phyloP scores from a whole-genome alignment of 2,113 vertebrate genomes.

The Euleptes europaea region DNA sequence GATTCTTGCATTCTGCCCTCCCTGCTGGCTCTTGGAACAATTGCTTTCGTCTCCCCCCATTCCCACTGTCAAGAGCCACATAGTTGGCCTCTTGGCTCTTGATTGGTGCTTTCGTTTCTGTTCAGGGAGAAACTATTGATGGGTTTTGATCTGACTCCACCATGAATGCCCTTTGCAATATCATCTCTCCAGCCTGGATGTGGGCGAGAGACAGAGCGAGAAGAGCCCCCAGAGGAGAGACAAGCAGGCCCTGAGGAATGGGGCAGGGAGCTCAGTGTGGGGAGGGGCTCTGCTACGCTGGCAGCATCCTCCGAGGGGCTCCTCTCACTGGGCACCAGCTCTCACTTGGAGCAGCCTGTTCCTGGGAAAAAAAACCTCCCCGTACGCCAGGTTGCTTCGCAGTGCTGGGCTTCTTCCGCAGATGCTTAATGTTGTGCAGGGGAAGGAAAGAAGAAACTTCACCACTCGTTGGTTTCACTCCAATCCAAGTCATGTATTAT shows the following conservation, averaged over 20 bases:
- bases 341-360: too few relatives aligned
- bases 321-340: background rate
- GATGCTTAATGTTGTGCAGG: too few relatives aligned
- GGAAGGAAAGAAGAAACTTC: too few relatives aligned
- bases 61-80: background rate
- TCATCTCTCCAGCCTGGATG: conserved; percentile 10
- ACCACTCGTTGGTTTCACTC: too few relatives aligned
- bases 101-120: conserved; percentile 52
- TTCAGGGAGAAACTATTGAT: conserved; percentile 54
- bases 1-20: background rate
- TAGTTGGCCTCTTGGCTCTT: conserved; percentile 2
- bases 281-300: too few relatives aligned
- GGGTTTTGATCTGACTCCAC: conserved; percentile 56
- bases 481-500: too few relatives aligned
- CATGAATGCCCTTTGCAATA: conserved; percentile 57
- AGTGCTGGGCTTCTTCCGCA: too few relatives aligned
- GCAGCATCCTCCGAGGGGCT: background rate
- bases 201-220: background rate
- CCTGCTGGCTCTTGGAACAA: conserved; percentile 31
- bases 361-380: too few relatives aligned
- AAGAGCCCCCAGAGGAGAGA: fast-evolving
- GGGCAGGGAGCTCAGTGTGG: conserved; percentile 11
- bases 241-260: conserved; percentile 32
- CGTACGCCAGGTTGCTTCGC: too few relatives aligned
- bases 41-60: conserved; percentile 62